Evolutionary conservation across 1,140 invertebrate genomes (phyloP), one percentile per base, ranked within the genome.

Genomic region (Drosophila bifasciata): DNA sequence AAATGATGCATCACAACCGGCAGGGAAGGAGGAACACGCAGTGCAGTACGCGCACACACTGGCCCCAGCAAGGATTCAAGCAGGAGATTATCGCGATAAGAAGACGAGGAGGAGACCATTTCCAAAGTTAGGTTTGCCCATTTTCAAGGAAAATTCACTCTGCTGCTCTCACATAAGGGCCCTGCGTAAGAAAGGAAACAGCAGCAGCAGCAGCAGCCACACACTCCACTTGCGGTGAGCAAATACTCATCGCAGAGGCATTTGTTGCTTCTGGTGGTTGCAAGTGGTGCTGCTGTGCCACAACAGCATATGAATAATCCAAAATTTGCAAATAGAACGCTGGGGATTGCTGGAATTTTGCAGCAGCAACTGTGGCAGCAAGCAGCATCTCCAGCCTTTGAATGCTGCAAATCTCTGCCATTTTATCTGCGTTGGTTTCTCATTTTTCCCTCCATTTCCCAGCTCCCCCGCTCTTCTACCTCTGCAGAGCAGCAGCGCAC

Each of bases 381-480:
- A 51, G 21, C 66, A 45, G 28, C 61, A 81, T 56, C 69, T 66
- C 79, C 79, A 86, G 76, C 81, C 61, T 85, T 85, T 85, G 80
- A 85, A 85, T 85, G 81, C 79, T 71, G 69, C 81, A 76, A 86
- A 86, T 86, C 81, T 86, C 83, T 68, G 83, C 83, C 83, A 81
- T 74, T 86, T 88, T 86, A 86, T 86, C 81, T 86, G 32, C 83
- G 68, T 78, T 88, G 81, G 81, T 86, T 86, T 86, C 81, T 81
- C 81, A 86, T 86, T 88, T 86, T 86, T 81, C 11, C 60, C 77
- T 59, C 77, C 63, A 86, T 83, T 74, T 79, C 63, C 81, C 75
- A 11, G 11, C 78, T n/a, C n/a, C 68, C 36, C 28, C 41, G 46
- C 25, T 40, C 41, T 43, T 44, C 53, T 57, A 32, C 46, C 19